Percentiles rank a stretch among this genome's conserved stretches.
Conservation (phyloP, 2,113 vertebrate genomes). For the Nesogale talazaci region DNA sequence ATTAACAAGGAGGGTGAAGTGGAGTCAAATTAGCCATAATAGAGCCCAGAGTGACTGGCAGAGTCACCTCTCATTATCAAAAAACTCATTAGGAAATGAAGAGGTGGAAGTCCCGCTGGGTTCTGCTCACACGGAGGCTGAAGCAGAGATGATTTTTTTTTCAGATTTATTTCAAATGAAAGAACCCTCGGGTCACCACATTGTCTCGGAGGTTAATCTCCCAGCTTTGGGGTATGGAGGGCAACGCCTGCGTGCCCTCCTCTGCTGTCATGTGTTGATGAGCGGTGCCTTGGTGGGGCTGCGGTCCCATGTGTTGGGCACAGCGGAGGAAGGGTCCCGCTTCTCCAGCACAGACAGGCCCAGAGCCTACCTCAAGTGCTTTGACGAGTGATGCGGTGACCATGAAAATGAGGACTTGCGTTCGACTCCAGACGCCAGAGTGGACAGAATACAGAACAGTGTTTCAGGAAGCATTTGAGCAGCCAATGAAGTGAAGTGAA, state of each 20-base stretch:
- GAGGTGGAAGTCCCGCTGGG: conserved; percentile 90
- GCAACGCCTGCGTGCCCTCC: conserved; percentile 82
- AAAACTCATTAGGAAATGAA: conserved; percentile 93
- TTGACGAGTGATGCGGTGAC: neutral
- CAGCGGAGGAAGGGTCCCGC: conserved; percentile 64
- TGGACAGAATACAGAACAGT: conserved; percentile 17
- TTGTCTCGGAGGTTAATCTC: conserved; percentile 88
- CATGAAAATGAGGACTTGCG: neutral
- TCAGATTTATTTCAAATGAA: conserved; percentile 87
- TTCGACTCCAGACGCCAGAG: neutral
- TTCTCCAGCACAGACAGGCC: conserved; percentile 50
- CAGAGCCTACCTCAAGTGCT: neutral
- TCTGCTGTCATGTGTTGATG: conserved; percentile 82
- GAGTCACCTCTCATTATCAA: conserved; percentile 92
- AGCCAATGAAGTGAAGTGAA: neutral
- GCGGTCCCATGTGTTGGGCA: conserved; percentile 42
- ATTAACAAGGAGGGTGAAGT: conserved; percentile 93
- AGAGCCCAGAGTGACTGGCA: conserved; percentile 93
- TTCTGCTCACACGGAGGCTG: conserved; percentile 85
- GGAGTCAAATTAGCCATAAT: conserved; percentile 97
- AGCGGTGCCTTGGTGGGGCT: conserved; percentile 76
- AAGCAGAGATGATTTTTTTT: conserved; percentile 89
- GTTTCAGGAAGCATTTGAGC: conserved; percentile 37
- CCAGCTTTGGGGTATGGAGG: conserved; percentile 84
- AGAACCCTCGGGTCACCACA: conserved; percentile 87